Evolutionary conservation across 1,140 invertebrate genomes (phyloP), one percentile per base, ranked within the genome.

Genomic region (Pogonognathellus flavescens): DNA sequence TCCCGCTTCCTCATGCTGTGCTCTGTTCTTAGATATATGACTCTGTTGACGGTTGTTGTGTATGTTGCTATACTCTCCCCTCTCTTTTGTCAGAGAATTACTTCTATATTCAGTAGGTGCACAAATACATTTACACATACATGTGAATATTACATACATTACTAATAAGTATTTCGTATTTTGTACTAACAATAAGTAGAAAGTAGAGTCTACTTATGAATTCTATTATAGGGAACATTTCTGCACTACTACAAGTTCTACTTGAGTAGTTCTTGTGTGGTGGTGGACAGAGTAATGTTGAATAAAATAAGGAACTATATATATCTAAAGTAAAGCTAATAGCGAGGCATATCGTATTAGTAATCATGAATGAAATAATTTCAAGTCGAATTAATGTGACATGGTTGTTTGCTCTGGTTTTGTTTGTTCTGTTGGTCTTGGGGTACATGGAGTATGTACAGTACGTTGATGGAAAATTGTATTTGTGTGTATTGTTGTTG

Each of bases 361-460:
- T 76, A 76, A 76, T 76, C 70, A 76, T 76, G 70, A 76, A 76
- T 76, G 70, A 76, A 76, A 76, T 76, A 50, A 76, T 76, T 76
- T 50, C 70, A 72, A 72, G 31, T 49, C 41, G 25, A 76, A 76
- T 76, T 76, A 76, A 76, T 49, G 70, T 76, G 70, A 76, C 70
- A 76, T 31, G 70, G 70, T 31, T 66, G 20, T 66, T 66, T 25
- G 11, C 14, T 66, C 62, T 66, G 22, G 62, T 66, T 66, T 20
- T 20, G 22, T 55, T 55, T 55, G 11, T 11, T 55, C 53, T 55
- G 31, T 41, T 41, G 53, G 16, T 14, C 53, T 53, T 7, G 11
- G 22, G 59, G 59, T 10, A 20, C 25, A 25, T 11, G 62, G 57
- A 60, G 18, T 60, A 25, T 20, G 18, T 62, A 62, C 3, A 62